Base-by-base conservation (phyloP, 2,797 vertebrate species). In the Poecilia gillii region DNA sequence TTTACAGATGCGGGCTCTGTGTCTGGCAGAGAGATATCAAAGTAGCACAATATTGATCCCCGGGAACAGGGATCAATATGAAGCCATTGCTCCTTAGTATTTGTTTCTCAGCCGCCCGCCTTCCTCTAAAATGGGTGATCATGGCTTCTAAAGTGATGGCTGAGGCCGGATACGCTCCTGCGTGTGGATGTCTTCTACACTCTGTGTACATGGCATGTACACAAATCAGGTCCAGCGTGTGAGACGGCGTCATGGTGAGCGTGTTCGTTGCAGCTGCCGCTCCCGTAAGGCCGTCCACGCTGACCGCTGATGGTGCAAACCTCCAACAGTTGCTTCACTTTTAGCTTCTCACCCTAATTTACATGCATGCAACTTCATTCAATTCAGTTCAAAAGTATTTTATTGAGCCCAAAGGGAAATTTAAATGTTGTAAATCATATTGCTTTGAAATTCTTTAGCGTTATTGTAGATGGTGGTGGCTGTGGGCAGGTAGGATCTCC, bases 21-120 rank as follows among this genome's bases (percentile, higher is more conserved):
- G 88, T 86, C 79, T 82, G 47, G 84, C 81, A 93, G 90, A 91
- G 88, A 95, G 94, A 95, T 94, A 95, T 94, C 93, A 94, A 93
- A 94, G 92, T 83, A 90, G 90, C 89, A 85, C 45, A 66, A 88
- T 90, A 95, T 95, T 80, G 93, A 96, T 95, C 88, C 53, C 51
- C 7, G 28, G 53, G 84, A 87, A 57, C 57, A 74, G n/a, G 51
- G 64, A 94, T 95, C 94, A 76, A 95, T 95, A 90, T 4, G 57
- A 86, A 86, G 88, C 92, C 91, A 87, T 90, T 90, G 89, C 94
- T 88, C 92, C 92, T 88, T 86, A 86, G 89, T 89, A 90, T 95
- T 91, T 92, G 93, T 91, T 94, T 92, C 92, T 93, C 85, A 87
- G 90, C 90, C 74, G 88, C 87, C 84, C 79, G 75, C 84, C 81